Percentiles rank a stretch among this genome's conserved stretches.
Conservation (phyloP, 1,140 invertebrate species). For the Octopus sinensis region DNA sequence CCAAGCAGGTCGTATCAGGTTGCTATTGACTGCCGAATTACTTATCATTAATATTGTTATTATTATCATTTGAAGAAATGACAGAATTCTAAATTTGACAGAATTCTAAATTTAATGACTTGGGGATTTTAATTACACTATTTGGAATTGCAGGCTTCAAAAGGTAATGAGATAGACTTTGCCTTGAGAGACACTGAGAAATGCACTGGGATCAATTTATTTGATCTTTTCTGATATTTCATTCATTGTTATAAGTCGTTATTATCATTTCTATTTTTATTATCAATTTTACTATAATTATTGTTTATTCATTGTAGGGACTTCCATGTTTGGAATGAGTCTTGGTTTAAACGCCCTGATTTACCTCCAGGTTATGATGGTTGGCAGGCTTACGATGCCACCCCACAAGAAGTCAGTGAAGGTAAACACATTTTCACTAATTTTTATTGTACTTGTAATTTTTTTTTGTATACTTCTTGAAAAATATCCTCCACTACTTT, state of each 20-base stretch:
- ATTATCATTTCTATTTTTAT: slow-evolving; percentile 9
- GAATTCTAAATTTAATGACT: too few species aligned
- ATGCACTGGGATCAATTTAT: background rate
- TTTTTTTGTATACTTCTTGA: too few species aligned
- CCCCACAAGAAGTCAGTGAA: slow-evolving; percentile 78
- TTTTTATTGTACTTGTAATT: too few species aligned
- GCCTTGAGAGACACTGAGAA: background rate
- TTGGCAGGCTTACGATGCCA: slow-evolving; percentile 91
- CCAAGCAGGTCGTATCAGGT: too few species aligned
- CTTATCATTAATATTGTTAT: too few species aligned
- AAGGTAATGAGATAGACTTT: too few species aligned
- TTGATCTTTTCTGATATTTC: background rate
- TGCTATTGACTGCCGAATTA: too few species aligned
- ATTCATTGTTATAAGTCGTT: background rate
- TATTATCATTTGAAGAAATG: too few species aligned
- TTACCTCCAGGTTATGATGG: slow-evolving; percentile 73
- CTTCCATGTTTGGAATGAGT: slow-evolving; percentile 94
- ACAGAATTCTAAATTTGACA: too few species aligned
- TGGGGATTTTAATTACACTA: too few species aligned
- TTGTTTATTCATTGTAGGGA: slow-evolving; percentile 62
- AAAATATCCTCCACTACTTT: too few species aligned
- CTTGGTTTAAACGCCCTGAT: slow-evolving; percentile 86
- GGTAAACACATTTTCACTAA: slow-evolving; percentile 48
- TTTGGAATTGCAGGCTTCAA: too few species aligned
- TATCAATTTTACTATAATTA: background rate